These are phyloP conservation scores for Labeo catla DNA, from an alignment of 2,113 vertebrate species.

Conservation along the genomic window DNA sequence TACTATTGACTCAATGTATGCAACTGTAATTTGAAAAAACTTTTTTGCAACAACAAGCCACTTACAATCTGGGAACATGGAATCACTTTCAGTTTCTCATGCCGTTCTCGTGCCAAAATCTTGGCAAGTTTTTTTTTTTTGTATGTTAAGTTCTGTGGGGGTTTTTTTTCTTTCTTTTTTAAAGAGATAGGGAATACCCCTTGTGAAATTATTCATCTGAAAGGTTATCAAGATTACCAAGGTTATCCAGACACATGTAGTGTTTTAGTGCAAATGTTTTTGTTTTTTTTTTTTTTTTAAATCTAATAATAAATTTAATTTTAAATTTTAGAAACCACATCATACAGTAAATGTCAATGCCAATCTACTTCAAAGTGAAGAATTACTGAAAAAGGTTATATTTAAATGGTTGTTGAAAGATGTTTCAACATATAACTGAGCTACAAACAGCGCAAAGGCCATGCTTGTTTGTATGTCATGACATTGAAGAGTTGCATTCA, in stretches of 20 bases:
- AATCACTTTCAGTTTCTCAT: neutral
- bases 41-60: too few species aligned
- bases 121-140: neutral
- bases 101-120: neutral
- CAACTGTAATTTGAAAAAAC: neutral
- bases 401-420: neutral
- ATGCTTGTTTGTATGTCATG: slow-evolving; percentile 17
- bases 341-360: neutral
- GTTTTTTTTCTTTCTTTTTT: neutral
- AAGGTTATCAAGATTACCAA: neutral
- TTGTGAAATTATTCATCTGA: neutral
- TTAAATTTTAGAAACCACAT: neutral
- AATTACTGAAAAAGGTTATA: slow-evolving; percentile 7
- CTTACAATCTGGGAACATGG: too few species aligned
- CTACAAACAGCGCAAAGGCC: neutral
- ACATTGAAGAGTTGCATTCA: neutral
- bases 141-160: neutral
- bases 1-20: neutral
- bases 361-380: neutral
- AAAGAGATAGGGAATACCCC: neutral
- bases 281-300: neutral
- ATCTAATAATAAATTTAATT: slow-evolving; percentile 6
- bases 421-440: neutral
- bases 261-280: neutral
- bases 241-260: neutral